These are phyloP conservation scores for Caenorhabditis uteleia DNA, from an alignment of 2,888 invertebrate genomes.

Conservation along the genomic window DNA sequence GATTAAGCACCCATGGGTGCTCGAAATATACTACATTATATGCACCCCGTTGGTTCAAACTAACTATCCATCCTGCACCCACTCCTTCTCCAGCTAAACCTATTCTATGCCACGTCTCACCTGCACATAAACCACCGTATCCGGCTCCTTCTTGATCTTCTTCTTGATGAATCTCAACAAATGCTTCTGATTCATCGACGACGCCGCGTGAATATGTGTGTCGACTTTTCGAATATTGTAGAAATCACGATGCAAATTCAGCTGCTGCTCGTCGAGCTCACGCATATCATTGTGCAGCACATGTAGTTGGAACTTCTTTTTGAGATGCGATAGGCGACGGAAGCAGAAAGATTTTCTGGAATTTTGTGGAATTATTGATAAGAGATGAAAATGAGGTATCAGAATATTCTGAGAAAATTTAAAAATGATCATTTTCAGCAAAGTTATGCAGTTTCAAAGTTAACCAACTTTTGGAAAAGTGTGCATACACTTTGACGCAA, in stretches of 20 bases:
- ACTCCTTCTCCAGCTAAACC: not conserved
- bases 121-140: constrained; percentile 80
- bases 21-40: no score
- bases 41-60: no score
- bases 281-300: constrained; percentile 84
- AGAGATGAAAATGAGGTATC: no score
- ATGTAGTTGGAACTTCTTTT: constrained; percentile 89
- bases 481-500: no score
- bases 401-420: no score
- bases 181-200: constrained; percentile 99
- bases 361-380: not conserved
- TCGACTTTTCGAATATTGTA: constrained; percentile 98
- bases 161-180: constrained; percentile 97
- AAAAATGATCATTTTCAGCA: no score
- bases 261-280: constrained; percentile 94
- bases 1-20: no score
- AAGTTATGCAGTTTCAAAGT: no score
- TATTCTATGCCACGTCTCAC: no score
- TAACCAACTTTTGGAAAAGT: no score
- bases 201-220: constrained; percentile 98
- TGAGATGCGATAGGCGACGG: constrained; percentile 91
- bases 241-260: constrained; percentile 96
- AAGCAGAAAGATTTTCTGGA: constrained; percentile 94
- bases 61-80: not conserved
- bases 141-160: constrained; percentile 86